These are phyloP conservation scores for Diabrotica undecimpunctata DNA, from an alignment of 1,140 invertebrate species.

Conservation along the genomic window DNA sequence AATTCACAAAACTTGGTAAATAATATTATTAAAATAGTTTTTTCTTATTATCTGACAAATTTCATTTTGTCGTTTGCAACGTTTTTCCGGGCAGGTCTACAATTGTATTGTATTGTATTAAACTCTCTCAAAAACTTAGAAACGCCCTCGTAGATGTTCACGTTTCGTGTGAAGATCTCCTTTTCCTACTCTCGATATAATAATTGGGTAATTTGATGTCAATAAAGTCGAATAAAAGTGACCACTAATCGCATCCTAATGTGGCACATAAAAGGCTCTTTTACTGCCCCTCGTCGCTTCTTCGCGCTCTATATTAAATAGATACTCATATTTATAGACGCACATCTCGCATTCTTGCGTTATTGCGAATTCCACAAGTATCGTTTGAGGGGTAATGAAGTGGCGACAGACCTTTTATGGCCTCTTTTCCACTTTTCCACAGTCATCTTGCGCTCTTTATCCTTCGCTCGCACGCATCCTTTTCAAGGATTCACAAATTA, in stretches of 20 bases:
- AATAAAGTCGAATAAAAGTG: too few relatives aligned
- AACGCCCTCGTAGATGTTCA: too few relatives aligned
- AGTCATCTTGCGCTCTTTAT: neutral
- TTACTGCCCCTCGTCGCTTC: neutral
- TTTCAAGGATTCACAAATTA: neutral
- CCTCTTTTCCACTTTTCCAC: slow-evolving; percentile 1
- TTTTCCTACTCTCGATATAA: too few relatives aligned
- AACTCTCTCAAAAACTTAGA: too few relatives aligned
- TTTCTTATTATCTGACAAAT: too few relatives aligned
- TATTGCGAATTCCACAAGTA: slow-evolving; percentile 47
- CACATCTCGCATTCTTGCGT: slow-evolving; percentile 38
- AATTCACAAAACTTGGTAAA: too few relatives aligned
- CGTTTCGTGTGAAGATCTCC: too few relatives aligned
- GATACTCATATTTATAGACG: slow-evolving; percentile 42
- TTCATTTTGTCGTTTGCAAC: too few relatives aligned
- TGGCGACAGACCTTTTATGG: slow-evolving; percentile 36
- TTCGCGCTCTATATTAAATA: slow-evolving; percentile 14
- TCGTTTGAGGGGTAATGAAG: slow-evolving; percentile 44
- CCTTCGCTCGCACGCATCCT: neutral
- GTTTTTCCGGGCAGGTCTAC: too few relatives aligned
- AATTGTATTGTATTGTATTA: too few relatives aligned
- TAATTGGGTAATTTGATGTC: too few relatives aligned
- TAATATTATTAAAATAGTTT: too few relatives aligned
- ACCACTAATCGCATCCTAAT: slow-evolving; percentile 21
- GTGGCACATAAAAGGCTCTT: slow-evolving; percentile 29